Conservation (phyloP, 2,797 vertebrate species). For the Clarias laeviceps region DNA sequence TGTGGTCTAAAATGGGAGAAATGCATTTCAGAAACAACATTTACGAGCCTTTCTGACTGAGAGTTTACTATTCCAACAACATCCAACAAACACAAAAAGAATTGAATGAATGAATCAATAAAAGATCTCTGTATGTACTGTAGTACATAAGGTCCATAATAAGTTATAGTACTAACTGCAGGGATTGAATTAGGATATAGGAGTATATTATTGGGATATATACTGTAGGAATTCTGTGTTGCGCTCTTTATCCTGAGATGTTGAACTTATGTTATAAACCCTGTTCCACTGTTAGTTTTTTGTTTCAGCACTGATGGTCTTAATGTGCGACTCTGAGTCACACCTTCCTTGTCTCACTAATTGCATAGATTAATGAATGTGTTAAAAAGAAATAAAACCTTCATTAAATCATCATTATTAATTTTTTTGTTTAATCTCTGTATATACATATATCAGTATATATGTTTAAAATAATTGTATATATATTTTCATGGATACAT, state of each 20-base stretch:
- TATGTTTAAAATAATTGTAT: too few relatives aligned
- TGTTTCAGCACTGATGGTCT: background rate
- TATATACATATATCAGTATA: too few relatives aligned
- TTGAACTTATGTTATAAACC: background rate
- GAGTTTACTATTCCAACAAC: background rate
- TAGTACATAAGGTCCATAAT: background rate
- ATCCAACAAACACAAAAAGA: background rate
- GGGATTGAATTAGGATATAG: background rate
- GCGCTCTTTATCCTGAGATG: background rate
- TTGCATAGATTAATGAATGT: background rate
- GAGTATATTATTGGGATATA: too few relatives aligned
- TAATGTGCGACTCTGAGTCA: background rate
- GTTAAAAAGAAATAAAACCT: background rate
- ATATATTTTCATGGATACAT: too few relatives aligned
- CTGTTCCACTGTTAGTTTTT: background rate
- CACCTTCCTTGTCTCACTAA: background rate
- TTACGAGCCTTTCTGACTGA: background rate
- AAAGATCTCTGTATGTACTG: background rate
- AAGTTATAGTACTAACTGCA: background rate
- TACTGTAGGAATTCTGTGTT: background rate
- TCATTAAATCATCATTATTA: background rate
- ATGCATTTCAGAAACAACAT: background rate
- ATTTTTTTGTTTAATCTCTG: too few relatives aligned
- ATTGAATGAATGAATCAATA: background rate
- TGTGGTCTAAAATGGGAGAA: background rate